Base-by-base conservation (phyloP, 2,797 vertebrate genomes). In the Clarias fuscus region DNA sequence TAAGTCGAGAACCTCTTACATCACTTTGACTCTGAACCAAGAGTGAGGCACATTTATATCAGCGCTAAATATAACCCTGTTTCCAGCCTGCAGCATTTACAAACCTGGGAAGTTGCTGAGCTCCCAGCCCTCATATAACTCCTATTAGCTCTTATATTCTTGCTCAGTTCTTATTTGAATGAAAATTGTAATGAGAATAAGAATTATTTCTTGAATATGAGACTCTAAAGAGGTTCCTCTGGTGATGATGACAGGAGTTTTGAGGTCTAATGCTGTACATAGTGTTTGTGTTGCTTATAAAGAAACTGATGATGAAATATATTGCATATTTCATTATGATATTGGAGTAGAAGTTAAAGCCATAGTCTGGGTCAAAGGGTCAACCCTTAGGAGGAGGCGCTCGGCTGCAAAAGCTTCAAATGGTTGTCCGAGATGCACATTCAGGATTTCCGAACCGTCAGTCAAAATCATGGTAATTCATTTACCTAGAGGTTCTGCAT, bases 21-120 rank as follows among this genome's bases (percentile, higher is more conserved):
- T 85, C 76, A 78, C 71, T 73, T 70, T 53, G 80, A 80, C 67
- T 72, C 68, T 67, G 76, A 83, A 88, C 73, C 33, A 83, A 86
- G 81, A 85, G 76, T 37, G 24, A 83, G 80, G 72, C 18, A 68
- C 73, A 80, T 82, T 61, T 72, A 82, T 65, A 82, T 65, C 61
- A 18, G 78, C 17, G 53, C 87, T 90, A 88, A 87, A 86, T 87
- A 86, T 87, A 88, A 80, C 73, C 70, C 56, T 56, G 82, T 85
- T 85, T 53, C 75, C 80, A 81, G 53, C 68, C 79, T 84, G 80
- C 84, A 79, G 65, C 43, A 79, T 79, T 83, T 84, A 78, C 20
- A 61, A 77, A 83, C 62, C 64, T 59, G 82, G 78, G 65, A 83
- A 56, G 30, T 71, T 70, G 53, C 43, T 15, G 24, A 83, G 85